A percentile compares a stretch with the other conserved stretches of the same genome.
These are phyloP conservation scores for Hycleus cichorii DNA, from an alignment of 1,140 invertebrate genomes.

Conservation along the genomic window DNA sequence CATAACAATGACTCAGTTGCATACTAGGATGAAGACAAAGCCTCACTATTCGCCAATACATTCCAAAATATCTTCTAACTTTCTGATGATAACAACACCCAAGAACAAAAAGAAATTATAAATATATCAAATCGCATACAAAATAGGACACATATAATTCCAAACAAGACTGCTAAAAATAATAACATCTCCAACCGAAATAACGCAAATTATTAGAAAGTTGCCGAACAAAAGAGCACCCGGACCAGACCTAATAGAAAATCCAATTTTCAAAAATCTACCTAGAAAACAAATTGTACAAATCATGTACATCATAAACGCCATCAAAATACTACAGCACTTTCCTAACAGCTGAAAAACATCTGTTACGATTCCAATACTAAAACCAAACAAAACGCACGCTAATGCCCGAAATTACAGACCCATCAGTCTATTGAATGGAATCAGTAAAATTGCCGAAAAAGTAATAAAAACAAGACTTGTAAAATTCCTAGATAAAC, in stretches of 20 bases:
- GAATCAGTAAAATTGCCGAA: slow-evolving; percentile 33
- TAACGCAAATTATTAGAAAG: no score
- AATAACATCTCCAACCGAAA: background rate
- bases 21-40: no score
- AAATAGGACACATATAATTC: no score
- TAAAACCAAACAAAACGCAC: slow-evolving; percentile 37
- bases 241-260: background rate
- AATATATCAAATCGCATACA: no score
- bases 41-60: no score
- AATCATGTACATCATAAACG: slow-evolving; percentile 24
- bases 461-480: slow-evolving; percentile 12
- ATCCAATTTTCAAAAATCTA: slow-evolving; percentile 5
- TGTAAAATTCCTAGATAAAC: background rate
- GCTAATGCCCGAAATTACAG: slow-evolving; percentile 22
- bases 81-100: no score
- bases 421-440: slow-evolving; percentile 35
- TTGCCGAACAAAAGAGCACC: no score
- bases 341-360: slow-evolving; percentile 37
- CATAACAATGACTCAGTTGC: no score
- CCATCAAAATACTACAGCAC: slow-evolving; percentile 25
- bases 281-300: background rate
- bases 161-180: no score
- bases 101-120: no score
- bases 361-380: slow-evolving; percentile 35
- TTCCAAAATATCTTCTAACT: no score